Conservation (phyloP, 2,797 vertebrate species). For the Apogon hyalosoma region DNA sequence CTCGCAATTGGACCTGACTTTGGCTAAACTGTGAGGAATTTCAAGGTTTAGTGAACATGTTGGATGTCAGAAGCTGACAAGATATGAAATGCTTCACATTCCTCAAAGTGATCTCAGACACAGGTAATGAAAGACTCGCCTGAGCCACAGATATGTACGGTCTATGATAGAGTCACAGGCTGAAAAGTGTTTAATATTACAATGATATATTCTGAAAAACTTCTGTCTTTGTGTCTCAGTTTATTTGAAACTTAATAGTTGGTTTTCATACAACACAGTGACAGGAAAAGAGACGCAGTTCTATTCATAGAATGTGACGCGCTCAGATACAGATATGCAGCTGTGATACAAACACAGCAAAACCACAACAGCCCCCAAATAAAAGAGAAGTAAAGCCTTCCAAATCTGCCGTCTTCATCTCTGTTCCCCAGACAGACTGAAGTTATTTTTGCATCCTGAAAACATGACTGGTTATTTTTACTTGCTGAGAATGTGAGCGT, state of each 20-base stretch:
- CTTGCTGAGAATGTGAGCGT: constrained; percentile 45
- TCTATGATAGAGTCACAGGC: neutral
- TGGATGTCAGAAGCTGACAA: constrained; percentile 32
- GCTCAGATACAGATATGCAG: constrained; percentile 21
- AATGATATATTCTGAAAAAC: no score
- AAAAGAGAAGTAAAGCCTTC: constrained; percentile 37
- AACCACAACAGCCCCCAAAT: constrained; percentile 29
- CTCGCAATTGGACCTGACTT: constrained; percentile 52
- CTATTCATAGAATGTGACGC: constrained; percentile 22
- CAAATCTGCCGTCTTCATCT: constrained; percentile 46
- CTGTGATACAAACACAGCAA: constrained; percentile 16
- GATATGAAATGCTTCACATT: constrained; percentile 44
- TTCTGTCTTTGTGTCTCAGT: no score
- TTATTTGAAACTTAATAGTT: neutral
- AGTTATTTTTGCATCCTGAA: constrained; percentile 63
- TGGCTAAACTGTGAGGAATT: constrained; percentile 63
- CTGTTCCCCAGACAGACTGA: constrained; percentile 43
- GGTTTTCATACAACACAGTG: constrained; percentile 3
- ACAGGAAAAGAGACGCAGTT: constrained; percentile 3
- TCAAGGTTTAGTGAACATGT: constrained; percentile 54
- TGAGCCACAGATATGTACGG: neutral
- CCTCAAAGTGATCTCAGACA: constrained; percentile 24
- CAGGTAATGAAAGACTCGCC: neutral
- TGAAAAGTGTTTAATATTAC: no score
- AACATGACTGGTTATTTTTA: constrained; percentile 65